Base-by-base conservation (phyloP, 1,140 invertebrate species). In the Anoplophora glabripennis region DNA sequence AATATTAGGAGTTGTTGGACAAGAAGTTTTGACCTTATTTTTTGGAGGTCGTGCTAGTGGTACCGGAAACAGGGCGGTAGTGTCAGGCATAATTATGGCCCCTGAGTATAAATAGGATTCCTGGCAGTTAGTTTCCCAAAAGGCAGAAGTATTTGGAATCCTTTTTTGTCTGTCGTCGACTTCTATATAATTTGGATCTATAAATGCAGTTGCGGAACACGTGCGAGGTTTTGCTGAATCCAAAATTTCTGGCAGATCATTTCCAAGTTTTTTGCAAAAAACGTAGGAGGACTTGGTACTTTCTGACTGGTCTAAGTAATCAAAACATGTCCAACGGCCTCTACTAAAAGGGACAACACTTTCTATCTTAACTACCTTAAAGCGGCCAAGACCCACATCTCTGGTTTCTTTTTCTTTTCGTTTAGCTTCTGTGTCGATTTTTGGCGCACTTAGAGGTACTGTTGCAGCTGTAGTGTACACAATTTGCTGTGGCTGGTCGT, bases 301-400 rank as follows among this genome's bases (percentile, higher is more conserved):
- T 28, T 28, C 21, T 28, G 49, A 48, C 45, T 93, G 89, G 79
- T 97, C 93, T 69, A 94, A 80, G 78, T 94, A 97, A 77, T 98
- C 94, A 86, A 94, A 92, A 78, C 94, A 97, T 67, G 89, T 88
- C 95, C 95, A 98, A 69, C 94, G 80, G 18, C 95, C 95, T 38
- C 94, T 83, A 65, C 90, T 89, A 71, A 96, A 96, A 4, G 94
- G 94, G 76, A 94, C 92, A 18, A 90, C 92, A 71, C 90, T 95
- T 76, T 94, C 93, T 59, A 97, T 94, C 82, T 96, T 97, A 17
- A 98, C 94, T 65, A 97, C 93, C 82, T 94, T 94, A 76, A 98
- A 98, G 60, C 93, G 80, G 12, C 61, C 61, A 15, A 63, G 36
- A 9, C 53, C 59, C 5, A 28, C 21, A 48, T 57, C 55, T 33